phyloP scores from a whole-genome alignment of 2,113 vertebrate genomes.

The Chinchilla lanigera region DNA sequence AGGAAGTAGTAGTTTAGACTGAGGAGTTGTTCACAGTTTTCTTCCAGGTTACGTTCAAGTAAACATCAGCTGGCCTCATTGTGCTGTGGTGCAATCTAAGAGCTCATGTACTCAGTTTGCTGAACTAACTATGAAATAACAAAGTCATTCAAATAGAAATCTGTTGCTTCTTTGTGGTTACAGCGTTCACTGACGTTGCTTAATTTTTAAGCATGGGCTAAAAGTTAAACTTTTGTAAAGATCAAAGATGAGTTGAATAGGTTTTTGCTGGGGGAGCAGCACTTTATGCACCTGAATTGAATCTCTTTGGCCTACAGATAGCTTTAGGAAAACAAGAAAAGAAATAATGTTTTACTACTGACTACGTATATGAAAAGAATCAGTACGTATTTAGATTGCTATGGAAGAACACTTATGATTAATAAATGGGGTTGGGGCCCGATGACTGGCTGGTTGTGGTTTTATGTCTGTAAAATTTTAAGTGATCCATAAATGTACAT shows the following conservation, averaged over 20 bases:
- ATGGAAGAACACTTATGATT: background rate
- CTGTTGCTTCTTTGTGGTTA: conserved; percentile 35
- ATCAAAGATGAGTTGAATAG: background rate
- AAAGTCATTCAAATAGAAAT: conserved; percentile 17
- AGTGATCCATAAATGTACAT: background rate
- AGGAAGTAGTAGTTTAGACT: conserved; percentile 21
- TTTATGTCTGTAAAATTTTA: conserved; percentile 13
- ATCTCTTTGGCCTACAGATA: conserved; percentile 5
- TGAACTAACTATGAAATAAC: background rate
- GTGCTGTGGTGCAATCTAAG: background rate
- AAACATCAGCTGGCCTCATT: background rate
- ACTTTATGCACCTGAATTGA: background rate
- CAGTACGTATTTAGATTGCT: conserved; percentile 18
- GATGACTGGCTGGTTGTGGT: background rate
- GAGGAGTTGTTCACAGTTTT: conserved; percentile 33
- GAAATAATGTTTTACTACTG: conserved; percentile 3
- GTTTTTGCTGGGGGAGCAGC: conserved; percentile 2
- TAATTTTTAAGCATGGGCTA: conserved; percentile 66
- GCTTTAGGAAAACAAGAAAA: background rate
- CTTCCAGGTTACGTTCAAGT: conserved; percentile 9
- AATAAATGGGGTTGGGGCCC: background rate
- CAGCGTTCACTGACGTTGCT: conserved; percentile 29
- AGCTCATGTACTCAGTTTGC: background rate
- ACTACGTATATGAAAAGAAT: background rate
- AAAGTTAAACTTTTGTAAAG: conserved; percentile 36